phyloP scores from a whole-genome alignment of 2,797 vertebrate species.

The Triplophysa bombifrons region DNA sequence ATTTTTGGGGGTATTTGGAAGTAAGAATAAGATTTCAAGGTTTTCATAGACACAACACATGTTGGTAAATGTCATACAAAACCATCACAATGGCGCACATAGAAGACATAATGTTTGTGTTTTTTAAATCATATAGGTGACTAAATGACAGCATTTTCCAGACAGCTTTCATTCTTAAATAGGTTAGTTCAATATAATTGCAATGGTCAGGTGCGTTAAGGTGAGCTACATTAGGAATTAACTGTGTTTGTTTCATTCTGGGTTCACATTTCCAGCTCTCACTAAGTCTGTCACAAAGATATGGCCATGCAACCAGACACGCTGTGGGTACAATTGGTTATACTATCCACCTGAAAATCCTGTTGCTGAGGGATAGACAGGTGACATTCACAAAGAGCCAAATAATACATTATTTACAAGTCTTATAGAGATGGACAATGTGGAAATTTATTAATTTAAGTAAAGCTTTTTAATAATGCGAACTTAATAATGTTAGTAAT shows the following conservation, averaged over 20 bases:
- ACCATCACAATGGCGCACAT: too few relatives aligned
- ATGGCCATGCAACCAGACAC: conserved; percentile 52
- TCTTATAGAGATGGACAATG: neutral
- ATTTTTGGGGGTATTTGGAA: too few relatives aligned
- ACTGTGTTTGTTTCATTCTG: conserved; percentile 32
- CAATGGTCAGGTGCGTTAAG: conserved; percentile 1
- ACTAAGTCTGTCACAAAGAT: conserved; percentile 7
- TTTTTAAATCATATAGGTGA: neutral
- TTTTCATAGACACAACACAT: too few relatives aligned
- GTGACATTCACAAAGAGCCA: conserved; percentile 15
- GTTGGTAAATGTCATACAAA: too few relatives aligned
- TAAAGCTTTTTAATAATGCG: too few relatives aligned
- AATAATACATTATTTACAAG: conserved; percentile 50
- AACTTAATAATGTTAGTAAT: too few relatives aligned
- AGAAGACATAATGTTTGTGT: too few relatives aligned
- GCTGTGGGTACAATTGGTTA: conserved; percentile 7
- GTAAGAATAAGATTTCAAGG: too few relatives aligned
- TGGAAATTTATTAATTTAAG: too few relatives aligned
- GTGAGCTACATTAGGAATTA: conserved; percentile 8
- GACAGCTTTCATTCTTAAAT: too few relatives aligned
- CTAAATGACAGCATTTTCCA: neutral
- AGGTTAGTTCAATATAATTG: neutral
- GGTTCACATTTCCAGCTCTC: conserved; percentile 52
- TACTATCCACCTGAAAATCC: conserved; percentile 34
- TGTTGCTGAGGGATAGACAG: conserved; percentile 28